phyloP scores from a whole-genome alignment of 2,888 invertebrate species.

The Conus canariensis region DNA sequence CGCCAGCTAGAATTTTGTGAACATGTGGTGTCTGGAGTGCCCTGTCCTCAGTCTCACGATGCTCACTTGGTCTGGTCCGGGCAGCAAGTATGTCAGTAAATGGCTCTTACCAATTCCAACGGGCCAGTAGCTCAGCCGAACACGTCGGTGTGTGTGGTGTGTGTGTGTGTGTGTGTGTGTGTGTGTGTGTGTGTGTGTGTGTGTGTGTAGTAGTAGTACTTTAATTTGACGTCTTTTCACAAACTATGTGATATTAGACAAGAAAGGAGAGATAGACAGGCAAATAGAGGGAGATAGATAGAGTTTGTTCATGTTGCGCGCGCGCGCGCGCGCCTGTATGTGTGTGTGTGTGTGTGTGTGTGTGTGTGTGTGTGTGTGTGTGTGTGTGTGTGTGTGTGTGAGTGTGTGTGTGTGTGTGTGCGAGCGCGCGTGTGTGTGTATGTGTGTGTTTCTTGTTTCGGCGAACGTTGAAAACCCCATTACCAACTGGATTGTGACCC shows the following conservation, averaged over 20 bases:
- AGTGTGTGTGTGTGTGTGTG: slow-evolving; percentile 2
- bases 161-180: slow-evolving; percentile 10
- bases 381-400: slow-evolving; percentile 10
- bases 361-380: slow-evolving; percentile 10
- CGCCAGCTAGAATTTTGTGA: background rate
- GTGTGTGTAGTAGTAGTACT: background rate
- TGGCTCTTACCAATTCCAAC: too few species aligned
- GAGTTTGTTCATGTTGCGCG: too few species aligned
- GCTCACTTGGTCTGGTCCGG: background rate
- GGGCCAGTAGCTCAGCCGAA: background rate
- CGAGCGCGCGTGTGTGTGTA: too few species aligned
- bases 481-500: too few species aligned
- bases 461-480: too few species aligned
- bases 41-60: too few species aligned
- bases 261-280: background rate
- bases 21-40: background rate
- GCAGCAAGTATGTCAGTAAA: too few species aligned
- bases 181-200: slow-evolving; percentile 10
- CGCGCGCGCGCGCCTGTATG: background rate
- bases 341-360: slow-evolving; percentile 10
- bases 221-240: background rate
- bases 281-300: too few species aligned
- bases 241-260: background rate
- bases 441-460: too few species aligned
- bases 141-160: background rate